These are phyloP conservation scores for Myotis davidii DNA, from an alignment of 2,113 vertebrate genomes.

Conservation along the genomic window DNA sequence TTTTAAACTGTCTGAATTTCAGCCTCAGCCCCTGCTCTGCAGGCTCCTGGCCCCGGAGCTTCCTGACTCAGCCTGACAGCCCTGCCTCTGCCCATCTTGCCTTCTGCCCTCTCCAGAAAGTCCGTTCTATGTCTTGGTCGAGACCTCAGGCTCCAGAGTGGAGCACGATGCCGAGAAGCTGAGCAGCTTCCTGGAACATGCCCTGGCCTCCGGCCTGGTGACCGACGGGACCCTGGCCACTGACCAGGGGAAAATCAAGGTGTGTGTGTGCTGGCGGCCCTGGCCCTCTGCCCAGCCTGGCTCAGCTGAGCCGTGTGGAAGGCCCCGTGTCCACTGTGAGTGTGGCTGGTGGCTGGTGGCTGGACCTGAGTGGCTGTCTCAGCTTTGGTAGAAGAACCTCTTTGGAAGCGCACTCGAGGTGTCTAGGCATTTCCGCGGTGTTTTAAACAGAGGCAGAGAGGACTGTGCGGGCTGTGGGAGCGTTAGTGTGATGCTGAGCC, in stretches of 20 bases:
- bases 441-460: neutral
- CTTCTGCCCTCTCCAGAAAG: constrained; percentile 84
- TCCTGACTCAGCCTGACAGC: rapidly evolving
- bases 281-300: rapidly evolving
- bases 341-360: neutral
- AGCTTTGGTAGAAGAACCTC: neutral
- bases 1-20: neutral
- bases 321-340: neutral
- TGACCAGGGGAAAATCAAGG: constrained; percentile 92
- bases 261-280: neutral
- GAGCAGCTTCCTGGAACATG: constrained; percentile 89
- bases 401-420: neutral
- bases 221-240: constrained; percentile 92
- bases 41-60: neutral
- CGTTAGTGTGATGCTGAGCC: neutral
- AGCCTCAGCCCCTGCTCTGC: neutral
- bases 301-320: rapidly evolving
- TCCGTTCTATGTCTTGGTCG: constrained; percentile 94
- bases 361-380: rapidly evolving
- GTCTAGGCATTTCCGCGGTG: neutral
- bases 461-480: neutral
- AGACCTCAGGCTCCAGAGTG: constrained; percentile 92
- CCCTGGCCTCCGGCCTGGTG: constrained; percentile 87
- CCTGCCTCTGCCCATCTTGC: neutral
- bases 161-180: constrained; percentile 93